Evolutionary conservation across 2,888 invertebrate genomes (phyloP).

Genomic region (Acrocyrtus sp.): DNA sequence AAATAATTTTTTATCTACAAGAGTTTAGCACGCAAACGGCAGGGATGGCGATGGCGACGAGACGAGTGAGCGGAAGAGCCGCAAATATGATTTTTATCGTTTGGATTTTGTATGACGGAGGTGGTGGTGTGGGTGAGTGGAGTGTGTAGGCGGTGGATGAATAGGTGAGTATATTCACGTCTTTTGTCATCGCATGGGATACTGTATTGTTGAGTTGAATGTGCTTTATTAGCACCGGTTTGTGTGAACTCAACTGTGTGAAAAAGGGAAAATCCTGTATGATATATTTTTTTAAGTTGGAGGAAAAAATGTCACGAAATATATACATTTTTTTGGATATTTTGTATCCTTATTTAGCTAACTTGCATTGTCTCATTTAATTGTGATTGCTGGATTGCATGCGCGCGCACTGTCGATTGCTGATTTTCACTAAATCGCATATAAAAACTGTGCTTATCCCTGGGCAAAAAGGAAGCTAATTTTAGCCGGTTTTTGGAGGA

Average conservation of each 20-base stretch:
- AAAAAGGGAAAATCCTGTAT: conserved; percentile 32
- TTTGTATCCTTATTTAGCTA: no score
- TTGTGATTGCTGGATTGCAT: not conserved
- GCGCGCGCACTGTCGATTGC: not conserved
- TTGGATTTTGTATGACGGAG: not conserved
- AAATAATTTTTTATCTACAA: conserved; percentile 47
- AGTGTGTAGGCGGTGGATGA: conserved; percentile 8
- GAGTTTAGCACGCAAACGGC: conserved; percentile 46
- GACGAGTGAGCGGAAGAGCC: conserved; percentile 33
- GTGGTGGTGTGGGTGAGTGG: not conserved
- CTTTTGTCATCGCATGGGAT: conserved; percentile 42
- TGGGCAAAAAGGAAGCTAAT: no score
- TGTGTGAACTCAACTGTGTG: conserved; percentile 34
- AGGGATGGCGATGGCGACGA: no score
- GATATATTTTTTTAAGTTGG: conserved; percentile 34
- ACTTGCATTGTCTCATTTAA: not conserved
- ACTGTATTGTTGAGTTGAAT: no score
- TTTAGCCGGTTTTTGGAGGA: no score
- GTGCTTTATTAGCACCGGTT: no score
- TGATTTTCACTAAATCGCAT: no score
- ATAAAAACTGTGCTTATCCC: no score
- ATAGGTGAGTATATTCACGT: conserved; percentile 32
- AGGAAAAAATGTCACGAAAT: conserved; percentile 40
- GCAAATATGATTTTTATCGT: conserved; percentile 43
- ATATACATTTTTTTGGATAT: conserved; percentile 9